These are phyloP conservation scores for Patagioenas fasciata DNA, from an alignment of 2,113 vertebrate genomes.

Conservation along the genomic window DNA sequence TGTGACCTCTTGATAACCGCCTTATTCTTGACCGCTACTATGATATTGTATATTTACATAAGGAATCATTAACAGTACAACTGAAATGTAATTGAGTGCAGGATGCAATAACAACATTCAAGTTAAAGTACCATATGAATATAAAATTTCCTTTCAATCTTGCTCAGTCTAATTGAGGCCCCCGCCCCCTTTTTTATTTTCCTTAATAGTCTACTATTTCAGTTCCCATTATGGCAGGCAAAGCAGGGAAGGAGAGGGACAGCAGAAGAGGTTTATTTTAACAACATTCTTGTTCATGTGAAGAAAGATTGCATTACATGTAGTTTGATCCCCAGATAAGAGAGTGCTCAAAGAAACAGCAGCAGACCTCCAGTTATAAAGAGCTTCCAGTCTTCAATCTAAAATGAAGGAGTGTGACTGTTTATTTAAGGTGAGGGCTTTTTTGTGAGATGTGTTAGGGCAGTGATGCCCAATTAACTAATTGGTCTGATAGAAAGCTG, in stretches of 20 bases:
- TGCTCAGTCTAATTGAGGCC: background rate
- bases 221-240: background rate
- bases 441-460: background rate
- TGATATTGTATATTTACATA: constrained; percentile 16
- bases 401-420: background rate
- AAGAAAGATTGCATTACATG: constrained; percentile 43
- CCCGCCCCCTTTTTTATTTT: too few species aligned
- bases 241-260: background rate
- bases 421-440: background rate
- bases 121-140: constrained; percentile 33
- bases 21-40: background rate
- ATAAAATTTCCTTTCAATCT: constrained; percentile 23
- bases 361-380: background rate
- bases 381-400: background rate
- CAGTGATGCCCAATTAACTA: constrained; percentile 4
- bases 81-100: constrained; percentile 38
- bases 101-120: constrained; percentile 31
- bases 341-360: constrained; percentile 39
- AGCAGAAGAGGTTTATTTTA: constrained; percentile 48
- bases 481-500: constrained; percentile 3
- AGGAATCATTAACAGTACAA: constrained; percentile 13
- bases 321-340: constrained; percentile 40
- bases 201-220: background rate
- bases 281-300: constrained; percentile 20
- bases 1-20: background rate